phyloP scores from a whole-genome alignment of 2,113 vertebrate species.

The Connochaetes taurinus region DNA sequence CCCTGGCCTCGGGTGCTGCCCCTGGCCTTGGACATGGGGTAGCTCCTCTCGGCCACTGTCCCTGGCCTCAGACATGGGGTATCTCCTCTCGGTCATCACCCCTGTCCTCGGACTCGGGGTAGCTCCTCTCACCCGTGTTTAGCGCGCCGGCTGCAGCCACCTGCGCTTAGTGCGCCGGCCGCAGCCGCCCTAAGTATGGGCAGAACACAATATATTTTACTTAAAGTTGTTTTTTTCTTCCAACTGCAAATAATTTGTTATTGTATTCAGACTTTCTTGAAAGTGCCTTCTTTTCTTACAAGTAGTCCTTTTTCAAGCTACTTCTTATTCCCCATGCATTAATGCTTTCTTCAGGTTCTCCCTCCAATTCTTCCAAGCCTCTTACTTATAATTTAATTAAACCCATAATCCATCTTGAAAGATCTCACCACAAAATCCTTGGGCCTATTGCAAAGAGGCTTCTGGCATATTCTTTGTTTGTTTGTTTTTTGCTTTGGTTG shows the following conservation, averaged over 20 bases:
- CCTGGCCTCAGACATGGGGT: too few relatives aligned
- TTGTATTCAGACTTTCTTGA: neutral
- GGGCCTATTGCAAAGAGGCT: neutral
- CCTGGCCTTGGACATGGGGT: too few relatives aligned
- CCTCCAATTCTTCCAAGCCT: neutral
- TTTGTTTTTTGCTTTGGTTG: neutral
- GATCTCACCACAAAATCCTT: too few relatives aligned
- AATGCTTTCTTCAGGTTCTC: neutral
- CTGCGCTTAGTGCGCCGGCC: too few relatives aligned
- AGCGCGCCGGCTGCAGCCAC: rapidly evolving
- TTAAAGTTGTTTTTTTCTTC: neutral
- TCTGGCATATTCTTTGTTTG: neutral
- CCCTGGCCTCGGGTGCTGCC: too few relatives aligned
- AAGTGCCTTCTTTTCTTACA: neutral
- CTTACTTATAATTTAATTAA: neutral
- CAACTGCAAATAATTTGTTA: neutral
- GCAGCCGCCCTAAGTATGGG: neutral
- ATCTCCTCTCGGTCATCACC: too few relatives aligned
- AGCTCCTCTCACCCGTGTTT: too few relatives aligned
- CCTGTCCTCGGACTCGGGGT: too few relatives aligned
- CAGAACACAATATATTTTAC: neutral
- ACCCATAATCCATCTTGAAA: neutral
- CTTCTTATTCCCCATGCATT: neutral
- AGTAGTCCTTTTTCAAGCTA: neutral
- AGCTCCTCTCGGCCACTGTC: too few relatives aligned